Conservation (phyloP, 2,113 vertebrate species). For the Pao palembangensis region DNA sequence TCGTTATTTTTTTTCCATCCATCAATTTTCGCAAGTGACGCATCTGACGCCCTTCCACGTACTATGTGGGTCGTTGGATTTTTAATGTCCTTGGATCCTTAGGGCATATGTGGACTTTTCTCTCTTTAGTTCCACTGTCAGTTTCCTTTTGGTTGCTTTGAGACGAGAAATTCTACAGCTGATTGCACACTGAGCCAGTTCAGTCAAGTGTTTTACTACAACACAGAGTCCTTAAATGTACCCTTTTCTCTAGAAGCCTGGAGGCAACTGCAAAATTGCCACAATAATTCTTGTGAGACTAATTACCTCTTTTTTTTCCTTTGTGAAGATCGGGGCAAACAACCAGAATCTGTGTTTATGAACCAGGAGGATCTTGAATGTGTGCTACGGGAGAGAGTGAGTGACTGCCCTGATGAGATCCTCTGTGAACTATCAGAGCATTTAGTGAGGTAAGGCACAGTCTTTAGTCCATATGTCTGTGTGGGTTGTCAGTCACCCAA, state of each 20-base stretch:
- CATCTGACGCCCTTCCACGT: too few relatives aligned
- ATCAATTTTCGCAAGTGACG: too few relatives aligned
- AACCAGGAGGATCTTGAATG: conserved; percentile 81
- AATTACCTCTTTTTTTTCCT: conserved; percentile 43
- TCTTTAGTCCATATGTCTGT: too few relatives aligned
- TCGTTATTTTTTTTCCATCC: too few relatives aligned
- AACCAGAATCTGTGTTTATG: conserved; percentile 82
- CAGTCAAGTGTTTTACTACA: conserved; percentile 20
- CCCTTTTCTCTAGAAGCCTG: neutral
- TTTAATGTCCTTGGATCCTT: too few relatives aligned
- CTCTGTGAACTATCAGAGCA: conserved; percentile 85
- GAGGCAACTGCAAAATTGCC: neutral
- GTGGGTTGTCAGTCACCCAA: too few relatives aligned
- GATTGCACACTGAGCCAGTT: conserved; percentile 8
- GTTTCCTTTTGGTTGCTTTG: too few relatives aligned
- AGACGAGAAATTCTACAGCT: too few relatives aligned
- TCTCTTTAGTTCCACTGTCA: too few relatives aligned
- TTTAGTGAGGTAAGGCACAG: conserved; percentile 67
- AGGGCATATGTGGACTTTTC: too few relatives aligned
- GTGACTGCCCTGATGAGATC: conserved; percentile 88
- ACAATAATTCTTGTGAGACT: conserved; percentile 28
- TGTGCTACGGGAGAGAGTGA: conserved; percentile 78
- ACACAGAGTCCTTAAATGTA: too few relatives aligned
- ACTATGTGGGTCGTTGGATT: too few relatives aligned
- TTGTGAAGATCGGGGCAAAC: conserved; percentile 80